Conservation (phyloP, 1,140 invertebrate species). For the Apis cerana region DNA sequence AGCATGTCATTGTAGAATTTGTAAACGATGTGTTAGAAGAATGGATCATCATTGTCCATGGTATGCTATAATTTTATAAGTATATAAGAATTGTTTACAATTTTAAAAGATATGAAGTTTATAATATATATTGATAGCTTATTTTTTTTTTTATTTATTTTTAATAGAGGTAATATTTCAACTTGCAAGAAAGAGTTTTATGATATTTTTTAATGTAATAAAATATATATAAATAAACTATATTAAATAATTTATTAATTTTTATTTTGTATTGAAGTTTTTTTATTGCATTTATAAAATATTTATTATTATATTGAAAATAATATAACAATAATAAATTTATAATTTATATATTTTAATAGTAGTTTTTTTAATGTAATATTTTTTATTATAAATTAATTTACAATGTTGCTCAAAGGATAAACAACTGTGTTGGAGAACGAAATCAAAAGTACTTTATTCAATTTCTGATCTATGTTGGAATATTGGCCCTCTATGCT, state of each 20-base stretch:
- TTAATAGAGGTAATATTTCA: constrained; percentile 13
- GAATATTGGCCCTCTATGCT: constrained; percentile 86
- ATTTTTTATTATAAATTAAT: constrained; percentile 29
- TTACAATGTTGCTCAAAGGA: constrained; percentile 83
- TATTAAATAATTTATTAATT: not conserved
- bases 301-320: constrained; percentile 6
- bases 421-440: constrained; percentile 97
- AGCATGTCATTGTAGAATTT: constrained; percentile 95
- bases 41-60: constrained; percentile 97
- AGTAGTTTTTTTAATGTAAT: constrained; percentile 4
- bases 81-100: constrained; percentile 5
- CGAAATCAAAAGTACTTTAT: constrained; percentile 97
- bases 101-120: not conserved
- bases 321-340: not conserved
- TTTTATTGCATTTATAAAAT: not conserved
- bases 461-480: constrained; percentile 93
- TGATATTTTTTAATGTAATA: not conserved
- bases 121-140: constrained; percentile 21
- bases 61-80: constrained; percentile 73
- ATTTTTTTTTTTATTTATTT: not conserved
- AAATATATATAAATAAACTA: not conserved
- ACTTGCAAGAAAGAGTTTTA: not conserved
- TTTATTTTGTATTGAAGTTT: not conserved
- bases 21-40: constrained; percentile 91
- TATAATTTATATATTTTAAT: constrained; percentile 3